phyloP scores from a whole-genome alignment of 23 tunicate genomes.

The Pegea sp. region DNA sequence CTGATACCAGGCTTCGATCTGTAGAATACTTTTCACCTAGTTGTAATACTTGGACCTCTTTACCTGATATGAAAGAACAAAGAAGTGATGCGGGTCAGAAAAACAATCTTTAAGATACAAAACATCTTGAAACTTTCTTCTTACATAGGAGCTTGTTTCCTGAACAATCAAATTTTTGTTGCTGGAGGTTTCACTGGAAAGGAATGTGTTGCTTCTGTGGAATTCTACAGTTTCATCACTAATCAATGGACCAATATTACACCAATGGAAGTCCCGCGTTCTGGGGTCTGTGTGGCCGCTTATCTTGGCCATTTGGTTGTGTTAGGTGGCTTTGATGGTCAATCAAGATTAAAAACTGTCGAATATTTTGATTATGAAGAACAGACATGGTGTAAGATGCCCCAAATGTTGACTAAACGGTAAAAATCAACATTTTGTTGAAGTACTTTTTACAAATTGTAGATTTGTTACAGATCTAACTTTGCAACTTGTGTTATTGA shows the following conservation, averaged over 20 bases:
- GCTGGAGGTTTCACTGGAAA: constrained; percentile 87
- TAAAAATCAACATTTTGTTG: not conserved
- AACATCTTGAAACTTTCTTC: not conserved
- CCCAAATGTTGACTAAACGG: constrained; percentile 8
- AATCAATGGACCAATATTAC: constrained; percentile 40
- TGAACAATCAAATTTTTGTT: constrained; percentile 33
- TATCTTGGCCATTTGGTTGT: constrained; percentile 35
- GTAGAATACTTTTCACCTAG: constrained; percentile 51
- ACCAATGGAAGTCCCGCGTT: constrained; percentile 58
- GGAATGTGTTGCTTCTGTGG: constrained; percentile 51
- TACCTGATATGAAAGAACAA: constrained; percentile 69
- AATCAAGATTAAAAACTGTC: constrained; percentile 4
- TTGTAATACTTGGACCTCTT: constrained; percentile 32
- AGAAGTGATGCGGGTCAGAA: constrained; percentile 96
- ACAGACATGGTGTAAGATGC: constrained; percentile 4
- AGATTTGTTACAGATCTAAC: constrained; percentile 26
- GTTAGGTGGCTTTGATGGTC: constrained; percentile 74
- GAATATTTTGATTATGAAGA: constrained; percentile 9
- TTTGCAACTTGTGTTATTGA: constrained; percentile 54
- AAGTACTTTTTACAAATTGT: not conserved
- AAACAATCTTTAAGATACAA: not conserved
- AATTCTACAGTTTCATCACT: constrained; percentile 23
- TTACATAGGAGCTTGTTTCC: constrained; percentile 31
- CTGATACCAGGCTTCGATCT: constrained; percentile 31
- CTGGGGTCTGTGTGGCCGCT: constrained; percentile 56